These are phyloP conservation scores for Adelosebastes latens DNA, from an alignment of 2,797 vertebrate genomes.

Conservation along the genomic window DNA sequence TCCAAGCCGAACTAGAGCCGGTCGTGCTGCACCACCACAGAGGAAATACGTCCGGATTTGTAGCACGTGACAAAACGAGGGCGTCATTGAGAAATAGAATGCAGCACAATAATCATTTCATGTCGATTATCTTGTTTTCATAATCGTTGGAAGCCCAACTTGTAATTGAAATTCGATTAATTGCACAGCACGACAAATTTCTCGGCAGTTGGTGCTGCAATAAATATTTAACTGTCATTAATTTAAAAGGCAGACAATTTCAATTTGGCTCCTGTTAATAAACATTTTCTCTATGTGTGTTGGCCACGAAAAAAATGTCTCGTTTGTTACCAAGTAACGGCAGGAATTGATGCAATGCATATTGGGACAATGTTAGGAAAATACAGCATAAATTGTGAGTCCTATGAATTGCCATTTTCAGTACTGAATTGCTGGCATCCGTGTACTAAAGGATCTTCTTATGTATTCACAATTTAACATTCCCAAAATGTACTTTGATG, in stretches of 20 bases:
- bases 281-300: background rate
- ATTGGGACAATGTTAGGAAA: background rate
- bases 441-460: background rate
- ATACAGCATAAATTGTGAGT: background rate
- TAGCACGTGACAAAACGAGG: no score
- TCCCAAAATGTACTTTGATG: background rate
- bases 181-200: no score
- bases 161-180: no score
- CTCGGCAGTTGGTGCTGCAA: background rate
- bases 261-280: background rate
- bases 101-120: no score
- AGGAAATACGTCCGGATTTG: accelerated
- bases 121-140: no score
- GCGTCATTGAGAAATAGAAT: no score
- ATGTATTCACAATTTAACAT: background rate
- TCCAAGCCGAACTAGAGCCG: no score
- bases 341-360: no score
- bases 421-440: background rate
- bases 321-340: background rate
- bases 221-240: background rate
- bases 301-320: background rate
- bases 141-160: no score
- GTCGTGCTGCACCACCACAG: no score
- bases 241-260: background rate
- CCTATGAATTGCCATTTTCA: background rate